Percentiles rank a stretch among this genome's conserved stretches.
phyloP scores from a whole-genome alignment of 2,888 invertebrate genomes.

The Trichogramma evanescens region DNA sequence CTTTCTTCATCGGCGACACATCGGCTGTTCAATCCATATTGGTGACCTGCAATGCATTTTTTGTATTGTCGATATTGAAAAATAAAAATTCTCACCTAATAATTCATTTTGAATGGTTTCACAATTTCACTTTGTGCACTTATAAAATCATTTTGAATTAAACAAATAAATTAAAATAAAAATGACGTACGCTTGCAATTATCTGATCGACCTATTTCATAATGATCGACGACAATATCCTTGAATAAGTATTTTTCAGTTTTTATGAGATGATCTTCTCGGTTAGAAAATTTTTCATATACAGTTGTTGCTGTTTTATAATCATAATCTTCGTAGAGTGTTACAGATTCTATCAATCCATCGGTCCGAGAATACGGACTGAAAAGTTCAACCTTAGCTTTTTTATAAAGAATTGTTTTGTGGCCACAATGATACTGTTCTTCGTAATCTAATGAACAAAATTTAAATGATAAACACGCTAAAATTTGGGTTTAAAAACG shows the following conservation, averaged over 20 bases:
- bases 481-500: not conserved
- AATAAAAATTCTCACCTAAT: not conserved
- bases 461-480: not conserved
- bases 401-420: slow-evolving; percentile 64
- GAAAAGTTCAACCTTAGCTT: slow-evolving; percentile 68
- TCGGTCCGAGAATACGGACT: slow-evolving; percentile 68
- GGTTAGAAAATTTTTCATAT: slow-evolving; percentile 47
- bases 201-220: slow-evolving; percentile 62
- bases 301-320: slow-evolving; percentile 44
- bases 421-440: slow-evolving; percentile 68
- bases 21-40: slow-evolving; percentile 35
- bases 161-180: slow-evolving; percentile 17
- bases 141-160: not conserved
- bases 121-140: no score
- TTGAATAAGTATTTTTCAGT: slow-evolving; percentile 52
- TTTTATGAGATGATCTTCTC: slow-evolving; percentile 58
- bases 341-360: slow-evolving; percentile 63
- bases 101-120: no score
- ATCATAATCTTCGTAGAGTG: slow-evolving; percentile 57
- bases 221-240: slow-evolving; percentile 55
- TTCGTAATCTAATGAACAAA: slow-evolving; percentile 49
- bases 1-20: slow-evolving; percentile 40
- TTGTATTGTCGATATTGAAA: not conserved
- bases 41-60: slow-evolving; percentile 42
- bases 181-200: slow-evolving; percentile 56